Base-by-base conservation (phyloP, 2,797 vertebrate genomes). In the Lateolabrax maculatus region DNA sequence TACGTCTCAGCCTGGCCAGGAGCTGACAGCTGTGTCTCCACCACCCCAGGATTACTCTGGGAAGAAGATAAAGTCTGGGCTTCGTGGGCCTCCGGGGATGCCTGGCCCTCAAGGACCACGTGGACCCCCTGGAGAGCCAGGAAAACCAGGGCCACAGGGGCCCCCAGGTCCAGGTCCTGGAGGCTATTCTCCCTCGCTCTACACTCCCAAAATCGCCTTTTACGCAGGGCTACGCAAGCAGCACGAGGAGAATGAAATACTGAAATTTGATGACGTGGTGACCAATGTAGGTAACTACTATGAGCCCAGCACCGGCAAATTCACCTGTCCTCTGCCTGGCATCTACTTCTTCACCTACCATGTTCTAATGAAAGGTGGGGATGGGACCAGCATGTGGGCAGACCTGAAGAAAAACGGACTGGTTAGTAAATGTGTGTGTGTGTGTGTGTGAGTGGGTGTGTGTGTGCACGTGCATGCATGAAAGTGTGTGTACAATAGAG, bases 261-360 rank as follows among this genome's bases (percentile, higher is more conserved):
- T 99, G 75, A 97, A 97, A 75, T 99, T 98, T 70, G 97, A 96
- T 70, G 97, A 97, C 1, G 97, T 98, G 77, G 96, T 98, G 58
- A 98, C 98, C 86, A 98, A 98, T 67, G 96, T 98, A 55, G 98
- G 98, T 55, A 96, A 96, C 91, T 97, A 97, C 91, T 98, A 98
- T 0, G 96, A 98, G 79, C 95, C 97, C 18, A 96, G 96, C 39
- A 98, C 97, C 0, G 98, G 98, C 75, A 97, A 97, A 72, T 99
- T 99, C 94, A 98, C 97, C 79, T 98, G 97, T 87, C 96, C 96
- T 13, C 93, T 97, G 75, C 95, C 96, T 0, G 97, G 97, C 65
- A 96, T 97, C 86, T 98, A 97, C 90, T 96, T 96, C 94, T 98
- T 98, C 91, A 97, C 95, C 86, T 98, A 97, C 94, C 96, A 97